Evolutionary conservation across 2,888 invertebrate genomes (phyloP), one percentile per base, ranked within the genome.

Genomic region (Osedax frankpressi): DNA sequence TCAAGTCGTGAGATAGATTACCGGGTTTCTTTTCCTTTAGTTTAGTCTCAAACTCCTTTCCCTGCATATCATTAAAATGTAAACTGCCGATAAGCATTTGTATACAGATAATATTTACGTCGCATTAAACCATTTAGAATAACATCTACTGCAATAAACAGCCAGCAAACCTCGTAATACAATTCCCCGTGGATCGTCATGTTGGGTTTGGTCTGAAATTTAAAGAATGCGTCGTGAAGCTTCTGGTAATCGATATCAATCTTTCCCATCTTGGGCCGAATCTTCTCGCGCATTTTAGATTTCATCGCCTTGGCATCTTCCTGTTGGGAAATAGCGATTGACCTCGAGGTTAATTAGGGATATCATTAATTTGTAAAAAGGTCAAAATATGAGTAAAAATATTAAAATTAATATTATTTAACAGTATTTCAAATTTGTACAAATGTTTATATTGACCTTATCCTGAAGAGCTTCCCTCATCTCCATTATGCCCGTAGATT

Each of bases 231-330:
- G 82, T 99, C 98, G 80, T 98, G 98, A 28, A 99, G 86, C 82
- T 99, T 98, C 85, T 99, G 97, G 84, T 98, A 99, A 86, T 99
- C 98, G 78, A 98, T 99, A 84, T 99, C 98, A 80, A 98, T 98
- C 87, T 97, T 97, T 30, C 98, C 98, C 81, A 98, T 89, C 85
- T 98, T 99, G 0, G 98, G 98, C 27, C 98, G 88, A 0, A 95
- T 90, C 75, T 94, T 89, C 83, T 98, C 98, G 27, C 97, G 87
- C 95, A 96, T 96, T 86, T 96, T 97, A 0, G 95, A 92, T 83
- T 97, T 97, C 75, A 85, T 75, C 27, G 81, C 82, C 76, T 84
- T 84, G 75, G 82, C 80, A 70, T 83, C 82, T 75, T 85, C 85
- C 81, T 83, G 76, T 28, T 78, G 74, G 30, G n/a, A n/a, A n/a